These are phyloP conservation scores for Drosophila sordidapex DNA, from an alignment of 2,888 invertebrate genomes.

Conservation along the genomic window DNA sequence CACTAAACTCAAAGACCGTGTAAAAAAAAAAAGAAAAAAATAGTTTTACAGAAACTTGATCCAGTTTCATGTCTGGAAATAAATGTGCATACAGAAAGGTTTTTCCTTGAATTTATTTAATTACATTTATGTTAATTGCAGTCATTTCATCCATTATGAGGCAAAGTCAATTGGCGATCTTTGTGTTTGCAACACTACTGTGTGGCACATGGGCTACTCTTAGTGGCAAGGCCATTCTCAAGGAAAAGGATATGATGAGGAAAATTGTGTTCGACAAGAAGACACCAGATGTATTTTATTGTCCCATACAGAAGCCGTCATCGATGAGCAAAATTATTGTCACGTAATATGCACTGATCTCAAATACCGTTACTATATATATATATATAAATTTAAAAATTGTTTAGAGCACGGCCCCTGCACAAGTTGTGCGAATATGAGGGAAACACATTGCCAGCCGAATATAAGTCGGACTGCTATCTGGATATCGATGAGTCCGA, in stretches of 20 bases:
- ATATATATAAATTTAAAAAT: neutral
- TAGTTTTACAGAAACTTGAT: neutral
- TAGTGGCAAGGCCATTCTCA: slow-evolving; percentile 76
- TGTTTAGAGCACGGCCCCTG: slow-evolving; percentile 87
- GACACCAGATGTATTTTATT: slow-evolving; percentile 92
- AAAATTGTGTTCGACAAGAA: slow-evolving; percentile 92
- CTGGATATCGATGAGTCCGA: slow-evolving; percentile 92
- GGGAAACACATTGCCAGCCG: slow-evolving; percentile 89
- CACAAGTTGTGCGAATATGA: slow-evolving; percentile 91
- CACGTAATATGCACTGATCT: slow-evolving; percentile 83
- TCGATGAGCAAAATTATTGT: slow-evolving; percentile 91
- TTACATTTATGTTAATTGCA: slow-evolving; percentile 3
- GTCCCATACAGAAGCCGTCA: slow-evolving; percentile 91
- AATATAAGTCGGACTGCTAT: slow-evolving; percentile 92
- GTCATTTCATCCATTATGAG: slow-evolving; percentile 36
- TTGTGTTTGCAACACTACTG: slow-evolving; percentile 33
- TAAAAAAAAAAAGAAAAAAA: neutral
- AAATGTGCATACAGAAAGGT: neutral
- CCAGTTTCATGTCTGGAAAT: neutral
- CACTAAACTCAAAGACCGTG: slow-evolving; percentile 3
- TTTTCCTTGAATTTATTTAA: neutral
- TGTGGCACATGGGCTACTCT: slow-evolving; percentile 65
- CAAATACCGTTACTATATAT: neutral
- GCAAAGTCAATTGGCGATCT: slow-evolving; percentile 18
- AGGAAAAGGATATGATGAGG: slow-evolving; percentile 90